Evolutionary conservation across 2,888 invertebrate genomes (phyloP).

Genomic region (Lathronympha strigana): DNA sequence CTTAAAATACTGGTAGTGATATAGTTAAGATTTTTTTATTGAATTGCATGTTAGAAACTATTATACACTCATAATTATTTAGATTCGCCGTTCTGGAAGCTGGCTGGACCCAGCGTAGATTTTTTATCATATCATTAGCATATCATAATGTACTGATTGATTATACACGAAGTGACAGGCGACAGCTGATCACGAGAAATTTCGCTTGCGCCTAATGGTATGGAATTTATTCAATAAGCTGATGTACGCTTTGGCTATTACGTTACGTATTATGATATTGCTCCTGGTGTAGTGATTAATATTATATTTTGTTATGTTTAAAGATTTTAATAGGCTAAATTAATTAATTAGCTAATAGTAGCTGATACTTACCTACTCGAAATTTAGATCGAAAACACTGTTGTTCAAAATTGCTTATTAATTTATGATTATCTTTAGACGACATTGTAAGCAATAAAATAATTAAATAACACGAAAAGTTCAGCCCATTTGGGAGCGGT

Average conservation of each 20-base stretch:
- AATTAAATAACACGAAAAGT: slow-evolving; percentile 52
- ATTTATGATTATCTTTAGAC: slow-evolving; percentile 22
- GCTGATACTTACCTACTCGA: slow-evolving; percentile 8
- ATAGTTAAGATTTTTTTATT: slow-evolving; percentile 68
- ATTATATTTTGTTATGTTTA: slow-evolving; percentile 35
- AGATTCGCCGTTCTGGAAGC: slow-evolving; percentile 59
- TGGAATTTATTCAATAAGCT: slow-evolving; percentile 18
- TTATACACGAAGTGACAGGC: slow-evolving; percentile 58
- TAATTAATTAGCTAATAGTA: slow-evolving; percentile 16
- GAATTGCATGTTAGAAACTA: slow-evolving; percentile 72
- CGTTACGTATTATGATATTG: slow-evolving; percentile 20
- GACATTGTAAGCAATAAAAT: slow-evolving; percentile 61
- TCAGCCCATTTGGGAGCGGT: slow-evolving; percentile 63
- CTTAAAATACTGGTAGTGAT: slow-evolving; percentile 80
- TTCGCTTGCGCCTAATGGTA: slow-evolving; percentile 52
- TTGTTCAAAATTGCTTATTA: slow-evolving; percentile 26
- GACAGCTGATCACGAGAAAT: slow-evolving; percentile 53
- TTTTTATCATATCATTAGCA: slow-evolving; percentile 83
- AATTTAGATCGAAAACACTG: slow-evolving; percentile 2
- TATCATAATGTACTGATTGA: slow-evolving; percentile 66
- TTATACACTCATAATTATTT: slow-evolving; percentile 58
- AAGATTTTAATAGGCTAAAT: slow-evolving; percentile 25
- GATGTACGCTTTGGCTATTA: slow-evolving; percentile 17
- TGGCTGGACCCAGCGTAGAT: slow-evolving; percentile 78
- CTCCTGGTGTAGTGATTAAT: slow-evolving; percentile 11